Evolutionary conservation across 2,888 invertebrate species (phyloP), one percentile per base, ranked within the genome.

Genomic region (Chouioia cunea): DNA sequence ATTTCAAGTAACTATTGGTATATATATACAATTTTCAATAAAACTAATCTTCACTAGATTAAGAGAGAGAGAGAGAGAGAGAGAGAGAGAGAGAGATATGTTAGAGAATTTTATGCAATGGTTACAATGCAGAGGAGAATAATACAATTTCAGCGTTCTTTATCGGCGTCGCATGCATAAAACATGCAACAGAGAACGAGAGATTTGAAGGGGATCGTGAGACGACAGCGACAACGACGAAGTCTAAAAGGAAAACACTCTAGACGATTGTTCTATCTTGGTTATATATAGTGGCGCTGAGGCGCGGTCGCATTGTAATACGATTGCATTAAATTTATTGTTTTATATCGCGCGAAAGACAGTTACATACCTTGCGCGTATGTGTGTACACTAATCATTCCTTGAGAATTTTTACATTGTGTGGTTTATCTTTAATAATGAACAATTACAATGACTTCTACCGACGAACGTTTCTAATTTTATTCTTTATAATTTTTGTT

Each of bases 151-250:
- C 56, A 47, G 23, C n/a, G 47, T 43, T 36, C 36, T 23, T 54
- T 54, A 63, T 53, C 53, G 44, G 53, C 46, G 16, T 20, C 58
- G 43, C 50, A 52, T 58, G 57, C 52, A 65, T 50, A 50, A 58
- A 65, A 52, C 58, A 65, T 65, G 50, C 23, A 15, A 3, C 36
- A 48, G 59, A n/a, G 16, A 60, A 18, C 23, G 50, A 20, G 27
- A 57, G 57, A 58, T 52, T 50, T 58, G 65, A 43, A 58, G 52
- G 22, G 22, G 52, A 58, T 52, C 65, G 65, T 65, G 65, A 58
- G 65, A 65, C 54, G 4, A 36, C 6, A 27, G 27, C 36, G 36
- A n/a, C 36, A 12, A 36, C 10, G 36, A 36, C 36, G 10, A 48
- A 20, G 65, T 57, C 43, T 65, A 36, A 56, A 64, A 56, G 47